These are phyloP conservation scores for Notodonta ziczac DNA, from an alignment of 2,888 invertebrate species.

Conservation along the genomic window DNA sequence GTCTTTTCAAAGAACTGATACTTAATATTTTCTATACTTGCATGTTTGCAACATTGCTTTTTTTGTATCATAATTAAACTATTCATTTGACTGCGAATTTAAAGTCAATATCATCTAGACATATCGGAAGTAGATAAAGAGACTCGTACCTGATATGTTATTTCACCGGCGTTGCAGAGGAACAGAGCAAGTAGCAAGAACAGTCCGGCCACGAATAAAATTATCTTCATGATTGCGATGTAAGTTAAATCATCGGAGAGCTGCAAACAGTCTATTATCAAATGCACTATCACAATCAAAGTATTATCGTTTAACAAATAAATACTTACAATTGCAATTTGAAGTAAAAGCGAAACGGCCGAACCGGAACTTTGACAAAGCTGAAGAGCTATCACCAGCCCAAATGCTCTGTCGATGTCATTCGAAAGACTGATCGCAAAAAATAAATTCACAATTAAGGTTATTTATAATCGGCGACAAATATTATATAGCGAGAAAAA, in stretches of 20 bases:
- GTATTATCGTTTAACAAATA: slow-evolving; percentile 16
- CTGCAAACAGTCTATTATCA: slow-evolving; percentile 41
- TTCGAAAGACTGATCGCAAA: slow-evolving; percentile 55
- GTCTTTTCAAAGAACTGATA: too few species aligned
- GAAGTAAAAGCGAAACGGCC: slow-evolving; percentile 55
- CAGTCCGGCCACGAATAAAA: slow-evolving; percentile 65
- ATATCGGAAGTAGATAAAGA: slow-evolving; percentile 15
- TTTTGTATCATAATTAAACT: not conserved
- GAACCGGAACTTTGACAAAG: slow-evolving; percentile 68
- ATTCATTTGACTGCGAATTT: not conserved
- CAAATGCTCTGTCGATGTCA: slow-evolving; percentile 71
- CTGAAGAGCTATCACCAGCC: slow-evolving; percentile 69
- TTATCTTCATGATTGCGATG: slow-evolving; percentile 62
- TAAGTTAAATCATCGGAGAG: slow-evolving; percentile 64
- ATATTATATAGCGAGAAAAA: too few species aligned
- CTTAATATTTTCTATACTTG: too few species aligned
- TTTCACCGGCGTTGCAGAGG: slow-evolving; percentile 77
- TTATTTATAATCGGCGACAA: too few species aligned
- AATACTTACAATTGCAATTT: slow-evolving; percentile 53
- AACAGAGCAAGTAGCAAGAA: slow-evolving; percentile 71
- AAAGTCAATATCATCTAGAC: not conserved
- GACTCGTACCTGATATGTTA: slow-evolving; percentile 68
- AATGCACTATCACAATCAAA: slow-evolving; percentile 2
- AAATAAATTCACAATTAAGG: too few species aligned
- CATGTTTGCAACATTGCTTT: too few species aligned